Conservation (phyloP, 2,888 invertebrate species). For the Pachydiplax longipennis region DNA sequence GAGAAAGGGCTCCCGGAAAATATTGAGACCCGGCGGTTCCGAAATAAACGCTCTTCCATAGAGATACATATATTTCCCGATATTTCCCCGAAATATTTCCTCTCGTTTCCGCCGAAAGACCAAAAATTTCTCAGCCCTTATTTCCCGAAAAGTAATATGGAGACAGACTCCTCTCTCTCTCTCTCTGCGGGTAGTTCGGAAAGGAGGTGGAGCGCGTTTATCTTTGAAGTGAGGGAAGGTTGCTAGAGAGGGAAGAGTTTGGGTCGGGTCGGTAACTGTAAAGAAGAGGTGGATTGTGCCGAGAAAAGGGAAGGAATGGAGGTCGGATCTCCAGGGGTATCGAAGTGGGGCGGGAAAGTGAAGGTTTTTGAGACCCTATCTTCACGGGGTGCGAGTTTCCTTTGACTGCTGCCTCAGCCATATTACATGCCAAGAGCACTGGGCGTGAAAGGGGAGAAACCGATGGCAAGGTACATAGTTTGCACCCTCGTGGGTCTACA, state of each 20-base stretch:
- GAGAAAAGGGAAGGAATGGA: neutral
- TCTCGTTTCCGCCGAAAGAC: neutral
- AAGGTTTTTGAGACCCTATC: neutral
- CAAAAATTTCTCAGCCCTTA: neutral
- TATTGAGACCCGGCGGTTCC: no score
- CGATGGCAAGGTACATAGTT: constrained; percentile 1
- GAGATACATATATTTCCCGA: neutral
- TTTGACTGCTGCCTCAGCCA: neutral
- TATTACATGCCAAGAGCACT: neutral
- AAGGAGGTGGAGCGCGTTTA: neutral
- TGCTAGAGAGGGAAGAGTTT: neutral
- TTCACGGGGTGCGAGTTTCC: constrained; percentile 1
- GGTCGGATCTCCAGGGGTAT: neutral
- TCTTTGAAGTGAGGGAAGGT: neutral
- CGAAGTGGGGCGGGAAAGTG: neutral
- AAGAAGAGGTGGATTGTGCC: neutral
- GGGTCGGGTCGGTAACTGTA: neutral
- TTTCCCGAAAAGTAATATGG: neutral
- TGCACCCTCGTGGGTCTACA: neutral
- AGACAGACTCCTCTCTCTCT: neutral
- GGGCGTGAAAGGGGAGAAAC: neutral
- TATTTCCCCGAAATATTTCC: neutral
- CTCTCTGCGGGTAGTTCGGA: neutral
- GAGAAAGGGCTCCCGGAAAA: no score
- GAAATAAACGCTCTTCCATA: neutral